A percentile compares a stretch with the other conserved stretches of the same genome.
These are phyloP conservation scores for Takifugu ocellatus DNA, from an alignment of 2,797 vertebrate genomes.

Conservation along the genomic window DNA sequence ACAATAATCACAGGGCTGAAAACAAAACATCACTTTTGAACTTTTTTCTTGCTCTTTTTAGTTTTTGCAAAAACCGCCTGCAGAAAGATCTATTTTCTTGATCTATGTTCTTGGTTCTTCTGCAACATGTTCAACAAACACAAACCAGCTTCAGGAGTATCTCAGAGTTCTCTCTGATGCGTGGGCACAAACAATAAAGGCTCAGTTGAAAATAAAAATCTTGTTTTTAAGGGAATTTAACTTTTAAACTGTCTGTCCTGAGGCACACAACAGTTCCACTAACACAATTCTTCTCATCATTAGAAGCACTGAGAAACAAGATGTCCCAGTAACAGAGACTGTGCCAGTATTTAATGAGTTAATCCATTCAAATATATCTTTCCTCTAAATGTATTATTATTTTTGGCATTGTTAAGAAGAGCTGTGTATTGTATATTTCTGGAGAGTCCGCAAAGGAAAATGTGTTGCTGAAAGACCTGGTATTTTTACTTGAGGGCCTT, in stretches of 20 bases:
- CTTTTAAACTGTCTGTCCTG: neutral
- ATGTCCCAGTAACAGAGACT: neutral
- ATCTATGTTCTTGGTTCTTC: neutral
- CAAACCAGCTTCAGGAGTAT: neutral
- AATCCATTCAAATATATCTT: neutral
- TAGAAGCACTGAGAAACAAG: neutral
- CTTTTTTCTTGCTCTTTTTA: neutral
- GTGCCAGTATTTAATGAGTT: neutral
- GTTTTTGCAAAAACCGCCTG: neutral
- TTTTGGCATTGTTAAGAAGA: no score
- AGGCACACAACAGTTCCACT: neutral
- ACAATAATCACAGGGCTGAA: no score
- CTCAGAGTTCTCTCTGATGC: no score
- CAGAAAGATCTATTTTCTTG: neutral
- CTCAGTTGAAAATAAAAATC: neutral
- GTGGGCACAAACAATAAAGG: neutral
- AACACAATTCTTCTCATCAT: neutral
- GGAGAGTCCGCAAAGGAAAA: no score
- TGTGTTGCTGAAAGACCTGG: neutral
- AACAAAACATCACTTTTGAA: neutral
- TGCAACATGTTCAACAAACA: neutral
- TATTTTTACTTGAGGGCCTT: neutral
- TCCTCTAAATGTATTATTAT: no score
- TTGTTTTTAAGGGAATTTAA: no score
- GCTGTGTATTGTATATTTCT: no score